Evolutionary conservation across 30 jellyfish, hydroid and myxozoan species (phyloP), one percentile per base, ranked within the genome.

Genomic region (Cassiopea xamachana): DNA sequence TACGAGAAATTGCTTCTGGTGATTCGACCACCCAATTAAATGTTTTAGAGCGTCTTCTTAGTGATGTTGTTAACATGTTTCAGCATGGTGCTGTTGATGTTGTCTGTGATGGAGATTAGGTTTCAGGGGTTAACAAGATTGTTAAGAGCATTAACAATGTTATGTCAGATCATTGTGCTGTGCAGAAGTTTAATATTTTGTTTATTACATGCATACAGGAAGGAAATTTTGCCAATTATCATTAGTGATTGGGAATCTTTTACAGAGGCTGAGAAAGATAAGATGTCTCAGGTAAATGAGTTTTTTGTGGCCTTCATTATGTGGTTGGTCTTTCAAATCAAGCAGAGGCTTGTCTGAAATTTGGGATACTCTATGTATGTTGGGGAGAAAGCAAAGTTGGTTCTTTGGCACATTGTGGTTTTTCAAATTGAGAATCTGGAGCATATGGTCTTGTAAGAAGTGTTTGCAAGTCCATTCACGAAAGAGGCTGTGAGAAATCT

Each of bases 271-370:
- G 87, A 79, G 59, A 17, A 69, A 69, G 44, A 0, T 7, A 79
- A 79, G 75, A 6, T 88, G 77, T 7, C 39, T 13, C 61, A 46
- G 9, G 39, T 46, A 4, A 79, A 88, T 69, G 76, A 73, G 14
- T 82, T 70, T 27, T 89, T 75, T 89, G 96, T 69, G 89, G 94
- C 17, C 46, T 89, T 74, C 97, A 89, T 46, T 89, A 43, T 49
- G 44, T 89, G 18, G 94, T 89, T 46, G 97, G 90, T 1, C 83
- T 89, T 1, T 94, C 95, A 16, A 94, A 89, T 61, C 94, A 89
- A 46, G 85, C 80, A 1, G 89, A 75, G 46, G 96, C 93, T 8
- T 78, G 79, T 60, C 74, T 69, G 9, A 75, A 27, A 44, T 91
- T 7, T 83, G 95, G 95, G 94, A 83, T 27, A 1, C 55, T 0